A percentile compares a stretch with the other conserved stretches of the same genome.
These are phyloP conservation scores for Hydrozoanthus gracilis DNA, from an alignment of 92 coral and sea anemone genomes.

Conservation along the genomic window DNA sequence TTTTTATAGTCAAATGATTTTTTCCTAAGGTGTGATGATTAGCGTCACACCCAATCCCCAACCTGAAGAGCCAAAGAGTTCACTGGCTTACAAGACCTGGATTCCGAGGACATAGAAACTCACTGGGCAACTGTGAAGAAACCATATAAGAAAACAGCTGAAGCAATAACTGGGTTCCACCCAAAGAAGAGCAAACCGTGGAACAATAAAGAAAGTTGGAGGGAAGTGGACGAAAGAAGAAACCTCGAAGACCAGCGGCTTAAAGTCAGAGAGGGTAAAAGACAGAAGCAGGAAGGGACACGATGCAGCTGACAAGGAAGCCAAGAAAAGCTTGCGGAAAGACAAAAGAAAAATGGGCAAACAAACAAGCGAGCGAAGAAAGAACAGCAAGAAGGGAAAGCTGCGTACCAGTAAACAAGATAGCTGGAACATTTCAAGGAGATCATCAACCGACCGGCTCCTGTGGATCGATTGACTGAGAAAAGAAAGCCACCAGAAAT, in stretches of 20 bases:
- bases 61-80: background rate
- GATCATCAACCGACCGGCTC: conserved; percentile 13
- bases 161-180: background rate
- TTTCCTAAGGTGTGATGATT: too few species aligned
- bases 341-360: background rate
- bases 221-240: background rate
- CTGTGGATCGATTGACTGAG: background rate
- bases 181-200: background rate
- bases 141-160: background rate
- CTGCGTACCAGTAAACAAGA: background rate
- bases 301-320: background rate
- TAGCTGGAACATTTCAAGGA: conserved; percentile 15
- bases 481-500: background rate
- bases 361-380: background rate
- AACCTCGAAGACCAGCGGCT: background rate
- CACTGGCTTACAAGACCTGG: background rate
- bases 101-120: background rate
- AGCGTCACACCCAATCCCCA: too few species aligned
- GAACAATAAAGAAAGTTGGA: background rate
- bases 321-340: background rate
- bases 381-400: background rate
- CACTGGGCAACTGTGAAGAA: background rate
- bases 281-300: background rate
- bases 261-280: background rate
- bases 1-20: too few species aligned